A percentile compares a stretch with the other conserved stretches of the same genome.
These are phyloP conservation scores for Cecropterus lyciades DNA, from an alignment of 1,140 invertebrate species.

Conservation along the genomic window DNA sequence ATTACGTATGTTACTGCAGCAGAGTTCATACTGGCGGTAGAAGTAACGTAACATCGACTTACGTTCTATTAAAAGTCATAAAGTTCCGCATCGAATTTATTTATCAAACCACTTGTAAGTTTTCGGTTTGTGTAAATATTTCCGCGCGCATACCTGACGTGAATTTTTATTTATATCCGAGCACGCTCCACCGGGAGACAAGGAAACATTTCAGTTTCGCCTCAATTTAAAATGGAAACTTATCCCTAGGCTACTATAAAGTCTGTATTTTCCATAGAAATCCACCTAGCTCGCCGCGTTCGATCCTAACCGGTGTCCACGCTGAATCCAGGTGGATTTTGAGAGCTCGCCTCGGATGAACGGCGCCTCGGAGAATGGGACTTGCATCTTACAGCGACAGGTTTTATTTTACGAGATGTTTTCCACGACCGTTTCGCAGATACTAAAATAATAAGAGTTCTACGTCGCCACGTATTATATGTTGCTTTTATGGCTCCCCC, in stretches of 20 bases:
- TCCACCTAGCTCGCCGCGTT: conserved; percentile 70
- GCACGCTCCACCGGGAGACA: conserved; percentile 67
- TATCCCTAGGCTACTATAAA: conserved; percentile 81
- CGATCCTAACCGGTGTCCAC: conserved; percentile 77
- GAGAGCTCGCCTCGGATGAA: conserved; percentile 60
- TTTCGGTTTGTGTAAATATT: conserved; percentile 74
- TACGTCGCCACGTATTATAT: conserved; percentile 81
- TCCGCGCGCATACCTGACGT: conserved; percentile 67
- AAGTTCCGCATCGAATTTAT: conserved; percentile 53
- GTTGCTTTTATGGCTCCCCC: conserved; percentile 75
- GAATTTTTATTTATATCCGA: conserved; percentile 78
- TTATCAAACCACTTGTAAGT: conserved; percentile 67
- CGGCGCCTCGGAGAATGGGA: conserved; percentile 51
- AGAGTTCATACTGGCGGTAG: background rate
- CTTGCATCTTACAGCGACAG: conserved; percentile 72
- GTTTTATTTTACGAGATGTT: conserved; percentile 83
- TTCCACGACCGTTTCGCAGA: conserved; percentile 78
- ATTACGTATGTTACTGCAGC: conserved; percentile 1
- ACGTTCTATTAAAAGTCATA: conserved; percentile 29
- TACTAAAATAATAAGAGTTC: conserved; percentile 84
- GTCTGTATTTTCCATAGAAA: conserved; percentile 83
- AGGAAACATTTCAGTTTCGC: conserved; percentile 79
- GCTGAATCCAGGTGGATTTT: conserved; percentile 78
- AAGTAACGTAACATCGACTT: background rate
- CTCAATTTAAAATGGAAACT: conserved; percentile 83